Evolutionary conservation across 1,140 invertebrate species (phyloP), one percentile per base, ranked within the genome.

Genomic region (Drosophila parabipectinata): DNA sequence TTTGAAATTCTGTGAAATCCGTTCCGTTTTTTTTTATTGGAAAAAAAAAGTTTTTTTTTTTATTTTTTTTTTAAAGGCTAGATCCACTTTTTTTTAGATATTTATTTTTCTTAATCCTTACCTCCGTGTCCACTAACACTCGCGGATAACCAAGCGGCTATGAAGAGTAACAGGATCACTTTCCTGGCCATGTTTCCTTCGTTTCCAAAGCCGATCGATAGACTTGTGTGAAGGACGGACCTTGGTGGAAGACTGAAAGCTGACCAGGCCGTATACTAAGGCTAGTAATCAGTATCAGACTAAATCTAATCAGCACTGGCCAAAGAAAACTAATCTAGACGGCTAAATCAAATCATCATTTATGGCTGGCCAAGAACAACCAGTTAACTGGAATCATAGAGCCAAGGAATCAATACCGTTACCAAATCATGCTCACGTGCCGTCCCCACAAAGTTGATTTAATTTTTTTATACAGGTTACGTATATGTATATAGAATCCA

Each of bases 251-350:
- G 47, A 85, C 81, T 85, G 12, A 84, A 69, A 9, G 41, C 18
- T 58, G 44, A 41, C 48, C 37, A 14, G 24, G 10, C 47, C 32
- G 4, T n/a, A 26, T 1, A 4, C 21, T 30, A 10, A 63, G 58
- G 18, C 37, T 45, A 47, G 21, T 78, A 52, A 5, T 2, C 6
- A 12, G 9, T 61, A 51, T 32, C 58, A 14, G 14, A 56, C 12
- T 52, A 67, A 85, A 87, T 85, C 82, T 85, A 87, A 85, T 85
- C 82, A 68, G 77, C 7, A 6, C 41, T 44, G 41, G 15, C 0
- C 41, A 39, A 61, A 56, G 54, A 18, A 21, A 45, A 45, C 47
- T 78, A 81, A 87, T 87, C 78, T 59, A 58, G 30, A 55, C 54
- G 41, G 9, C 45, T 67, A 72, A 81, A 84, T 71, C 74, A 69